phyloP scores from a whole-genome alignment of 2,888 invertebrate species.

The Chrysolina americana region DNA sequence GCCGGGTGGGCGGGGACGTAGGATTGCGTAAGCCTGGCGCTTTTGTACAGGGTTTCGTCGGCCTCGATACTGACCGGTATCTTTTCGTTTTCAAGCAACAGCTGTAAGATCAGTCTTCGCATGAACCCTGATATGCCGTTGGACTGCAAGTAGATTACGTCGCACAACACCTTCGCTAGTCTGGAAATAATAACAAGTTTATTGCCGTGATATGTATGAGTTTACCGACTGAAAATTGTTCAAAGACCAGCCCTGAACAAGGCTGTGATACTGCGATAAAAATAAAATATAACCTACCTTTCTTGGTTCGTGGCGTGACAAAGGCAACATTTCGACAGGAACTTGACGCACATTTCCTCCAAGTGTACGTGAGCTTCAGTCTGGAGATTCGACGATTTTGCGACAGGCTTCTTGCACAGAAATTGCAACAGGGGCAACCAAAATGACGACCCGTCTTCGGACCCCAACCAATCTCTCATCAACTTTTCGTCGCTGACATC shows the following conservation, averaged over 20 bases:
- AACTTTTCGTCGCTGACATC: slow-evolving; percentile 85
- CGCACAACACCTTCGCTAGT: slow-evolving; percentile 84
- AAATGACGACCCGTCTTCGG: slow-evolving; percentile 83
- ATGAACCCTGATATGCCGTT: slow-evolving; percentile 89
- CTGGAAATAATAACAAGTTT: background rate
- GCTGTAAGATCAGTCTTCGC: slow-evolving; percentile 83
- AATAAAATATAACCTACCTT: slow-evolving; percentile 62
- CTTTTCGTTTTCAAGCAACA: slow-evolving; percentile 89
- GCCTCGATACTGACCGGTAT: slow-evolving; percentile 80
- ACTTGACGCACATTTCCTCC: slow-evolving; percentile 85
- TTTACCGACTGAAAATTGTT: too few relatives aligned
- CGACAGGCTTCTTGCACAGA: slow-evolving; percentile 73
- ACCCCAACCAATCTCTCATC: slow-evolving; percentile 92
- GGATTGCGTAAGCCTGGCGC: slow-evolving; percentile 62
- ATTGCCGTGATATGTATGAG: too few relatives aligned
- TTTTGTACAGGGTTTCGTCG: slow-evolving; percentile 67
- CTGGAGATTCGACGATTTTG: slow-evolving; percentile 61
- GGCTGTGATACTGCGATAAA: background rate
- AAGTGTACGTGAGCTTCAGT: slow-evolving; percentile 73
- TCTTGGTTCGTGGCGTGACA: slow-evolving; percentile 90
- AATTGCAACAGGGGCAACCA: slow-evolving; percentile 87
- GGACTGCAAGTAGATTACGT: slow-evolving; percentile 79
- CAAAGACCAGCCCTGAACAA: too few relatives aligned
- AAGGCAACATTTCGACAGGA: slow-evolving; percentile 87
- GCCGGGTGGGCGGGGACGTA: slow-evolving; percentile 76